Evolutionary conservation across 2,888 invertebrate species (phyloP).

Genomic region (Seira ritae): DNA sequence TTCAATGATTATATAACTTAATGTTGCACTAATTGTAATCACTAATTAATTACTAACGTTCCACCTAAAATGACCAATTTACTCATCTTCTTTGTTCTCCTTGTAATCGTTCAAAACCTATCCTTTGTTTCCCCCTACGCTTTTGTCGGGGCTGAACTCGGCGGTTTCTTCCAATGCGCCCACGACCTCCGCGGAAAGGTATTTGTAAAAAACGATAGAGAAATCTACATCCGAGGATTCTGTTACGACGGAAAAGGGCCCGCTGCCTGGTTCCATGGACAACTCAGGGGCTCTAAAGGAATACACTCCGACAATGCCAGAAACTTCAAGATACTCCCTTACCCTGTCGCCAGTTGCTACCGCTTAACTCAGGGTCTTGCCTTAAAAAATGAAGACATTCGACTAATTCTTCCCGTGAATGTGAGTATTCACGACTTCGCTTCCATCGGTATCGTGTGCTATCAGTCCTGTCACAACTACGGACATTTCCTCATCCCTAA

Average conservation of each 20-base stretch:
- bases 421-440: slow-evolving; percentile 23
- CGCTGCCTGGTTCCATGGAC: slow-evolving; percentile 51
- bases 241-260: slow-evolving; percentile 51
- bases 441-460: slow-evolving; percentile 42
- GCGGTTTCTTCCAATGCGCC: slow-evolving; percentile 25
- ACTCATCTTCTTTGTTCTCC: too few relatives aligned
- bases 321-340: slow-evolving; percentile 29
- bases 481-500: slow-evolving; percentile 41
- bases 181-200: slow-evolving; percentile 43
- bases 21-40: too few relatives aligned
- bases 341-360: slow-evolving; percentile 26
- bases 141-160: not conserved
- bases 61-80: too few relatives aligned
- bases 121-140: too few relatives aligned
- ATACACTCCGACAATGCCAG: not conserved
- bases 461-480: slow-evolving; percentile 48
- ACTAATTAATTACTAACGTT: too few relatives aligned
- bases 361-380: slow-evolving; percentile 16
- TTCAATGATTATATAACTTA: too few relatives aligned
- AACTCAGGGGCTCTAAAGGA: not conserved
- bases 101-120: too few relatives aligned
- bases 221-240: slow-evolving; percentile 33
- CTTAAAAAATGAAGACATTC: slow-evolving; percentile 24
- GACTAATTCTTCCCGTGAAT: slow-evolving; percentile 20
- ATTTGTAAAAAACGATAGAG: slow-evolving; percentile 24